Percentiles rank a stretch among this genome's conserved stretches.
These are phyloP conservation scores for Bilobella aurantiaca DNA, from an alignment of 1,140 invertebrate genomes.

Conservation along the genomic window DNA sequence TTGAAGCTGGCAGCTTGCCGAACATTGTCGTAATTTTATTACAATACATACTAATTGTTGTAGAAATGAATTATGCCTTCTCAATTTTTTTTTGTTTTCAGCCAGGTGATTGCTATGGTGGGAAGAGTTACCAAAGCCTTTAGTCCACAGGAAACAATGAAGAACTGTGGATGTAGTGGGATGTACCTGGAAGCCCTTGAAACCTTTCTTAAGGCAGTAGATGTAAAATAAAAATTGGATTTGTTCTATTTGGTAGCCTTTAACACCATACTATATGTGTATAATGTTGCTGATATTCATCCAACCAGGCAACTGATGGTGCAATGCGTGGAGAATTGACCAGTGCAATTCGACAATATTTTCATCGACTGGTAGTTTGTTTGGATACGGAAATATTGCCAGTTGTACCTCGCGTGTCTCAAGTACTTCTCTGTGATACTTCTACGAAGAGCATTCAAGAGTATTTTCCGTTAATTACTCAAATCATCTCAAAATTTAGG, in stretches of 20 bases:
- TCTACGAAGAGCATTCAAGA: conserved; percentile 47
- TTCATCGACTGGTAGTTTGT: conserved; percentile 53
- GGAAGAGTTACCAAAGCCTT: conserved; percentile 52
- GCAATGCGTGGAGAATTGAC: conserved; percentile 37
- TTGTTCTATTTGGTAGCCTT: conserved; percentile 10
- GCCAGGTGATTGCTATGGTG: conserved; percentile 47
- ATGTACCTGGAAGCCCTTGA: conserved; percentile 46
- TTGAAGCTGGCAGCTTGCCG: too few relatives aligned
- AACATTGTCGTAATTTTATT: conserved; percentile 33
- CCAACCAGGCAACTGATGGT: conserved; percentile 21
- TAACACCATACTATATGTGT: neutral
- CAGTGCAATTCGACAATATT: conserved; percentile 46
- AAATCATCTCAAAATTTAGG: conserved; percentile 52
- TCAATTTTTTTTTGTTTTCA: conserved; percentile 20
- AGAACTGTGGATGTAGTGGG: conserved; percentile 44
- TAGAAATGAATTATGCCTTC: too few relatives aligned
- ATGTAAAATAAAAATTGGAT: conserved; percentile 36
- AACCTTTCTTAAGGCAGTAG: conserved; percentile 45
- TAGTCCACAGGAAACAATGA: conserved; percentile 48
- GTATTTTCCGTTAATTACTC: conserved; percentile 51
- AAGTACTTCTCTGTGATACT: conserved; percentile 44
- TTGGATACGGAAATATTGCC: conserved; percentile 49
- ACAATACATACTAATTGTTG: conserved; percentile 4
- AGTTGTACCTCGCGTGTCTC: conserved; percentile 45
- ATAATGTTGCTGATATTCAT: too few relatives aligned